phyloP scores from a whole-genome alignment of 2,888 invertebrate species.

The Dryocosmus kuriphilus region DNA sequence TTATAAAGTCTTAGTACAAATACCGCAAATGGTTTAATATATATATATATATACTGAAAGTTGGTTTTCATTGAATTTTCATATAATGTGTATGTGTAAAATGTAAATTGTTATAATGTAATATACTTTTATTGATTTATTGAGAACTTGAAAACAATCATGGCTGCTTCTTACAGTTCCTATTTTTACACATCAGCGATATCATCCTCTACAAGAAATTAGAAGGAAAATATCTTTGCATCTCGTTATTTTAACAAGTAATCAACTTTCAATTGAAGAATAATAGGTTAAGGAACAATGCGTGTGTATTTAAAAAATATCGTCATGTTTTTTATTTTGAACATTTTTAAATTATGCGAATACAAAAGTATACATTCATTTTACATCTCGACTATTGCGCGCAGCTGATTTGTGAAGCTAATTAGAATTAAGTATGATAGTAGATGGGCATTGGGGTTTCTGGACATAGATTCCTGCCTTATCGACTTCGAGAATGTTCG shows the following conservation, averaged over 20 bases:
- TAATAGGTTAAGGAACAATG: neutral
- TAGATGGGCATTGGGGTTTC: too few relatives aligned
- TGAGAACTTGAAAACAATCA: neutral
- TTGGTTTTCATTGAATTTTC: slow-evolving; percentile 17
- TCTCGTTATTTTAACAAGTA: too few relatives aligned
- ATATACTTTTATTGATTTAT: slow-evolving; percentile 22
- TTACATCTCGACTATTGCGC: slow-evolving; percentile 1
- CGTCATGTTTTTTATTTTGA: slow-evolving; percentile 27
- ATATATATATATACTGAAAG: slow-evolving; percentile 11
- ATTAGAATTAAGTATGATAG: slow-evolving; percentile 11
- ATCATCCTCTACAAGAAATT: too few relatives aligned
- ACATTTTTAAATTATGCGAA: slow-evolving; percentile 16
- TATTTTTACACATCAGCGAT: too few relatives aligned
- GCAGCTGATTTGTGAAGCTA: slow-evolving; percentile 10
- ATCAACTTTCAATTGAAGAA: too few relatives aligned
- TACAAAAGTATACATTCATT: slow-evolving; percentile 26
- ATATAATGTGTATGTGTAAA: neutral
- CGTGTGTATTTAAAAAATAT: slow-evolving; percentile 26
- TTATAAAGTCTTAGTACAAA: slow-evolving; percentile 23
- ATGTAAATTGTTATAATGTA: slow-evolving; percentile 18
- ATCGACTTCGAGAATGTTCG: too few relatives aligned
- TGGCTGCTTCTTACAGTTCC: neutral
- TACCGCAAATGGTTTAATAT: slow-evolving; percentile 11
- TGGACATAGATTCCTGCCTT: too few relatives aligned
- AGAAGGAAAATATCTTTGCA: too few relatives aligned